Base-by-base conservation (phyloP, 2,113 vertebrate genomes). In the Phalacrocorax pelagicus region DNA sequence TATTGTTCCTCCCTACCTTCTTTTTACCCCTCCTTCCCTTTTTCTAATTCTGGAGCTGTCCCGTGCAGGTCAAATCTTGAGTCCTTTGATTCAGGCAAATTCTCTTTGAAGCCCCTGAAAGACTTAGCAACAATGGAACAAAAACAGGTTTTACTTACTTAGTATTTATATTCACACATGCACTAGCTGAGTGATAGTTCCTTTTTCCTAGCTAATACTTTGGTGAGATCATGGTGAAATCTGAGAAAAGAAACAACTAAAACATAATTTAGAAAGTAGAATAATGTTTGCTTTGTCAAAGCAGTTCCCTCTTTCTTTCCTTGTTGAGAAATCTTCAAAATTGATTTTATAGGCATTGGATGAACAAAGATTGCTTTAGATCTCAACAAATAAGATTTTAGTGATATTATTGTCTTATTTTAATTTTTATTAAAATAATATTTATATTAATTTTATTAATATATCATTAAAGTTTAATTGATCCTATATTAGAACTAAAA, bases 21-120 rank as follows among this genome's bases (percentile, higher is more conserved):
- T 38, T 85, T 75, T 34, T 58, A 21, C 0, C 29, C 19, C 19
- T 8, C 3, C 10, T 57, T 14, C 42, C 42, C 42, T 44, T 58
- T 73, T 83, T 29, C 17, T 81, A 57, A 10, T 14, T 73, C 4
- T 54, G 34, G 2, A 59, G 3, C 18, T 66, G 3, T 46, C 95
- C 44, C 24, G 15, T 74, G n/a, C 11, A 46, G 30, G 40, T 74
- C 59, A 59, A 7, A 81, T 81, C 16, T 51, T 0, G 0, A 69
- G 22, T 34, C 65, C 26, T 82, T 67, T 44, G 57, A 55, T 66
- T 81, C 5, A 16, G 23, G 22, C 22, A 55, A 63, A 51, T 79
- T 85, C 22, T 90, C 26, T 47, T 62, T 67, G 57, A 92, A 82
- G n/a, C 9, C 9, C 5, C 4, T 40, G 20, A 71, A 81, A 44